These are phyloP conservation scores for Hemitrygon akajei DNA, from an alignment of 2,797 vertebrate genomes.

Conservation along the genomic window DNA sequence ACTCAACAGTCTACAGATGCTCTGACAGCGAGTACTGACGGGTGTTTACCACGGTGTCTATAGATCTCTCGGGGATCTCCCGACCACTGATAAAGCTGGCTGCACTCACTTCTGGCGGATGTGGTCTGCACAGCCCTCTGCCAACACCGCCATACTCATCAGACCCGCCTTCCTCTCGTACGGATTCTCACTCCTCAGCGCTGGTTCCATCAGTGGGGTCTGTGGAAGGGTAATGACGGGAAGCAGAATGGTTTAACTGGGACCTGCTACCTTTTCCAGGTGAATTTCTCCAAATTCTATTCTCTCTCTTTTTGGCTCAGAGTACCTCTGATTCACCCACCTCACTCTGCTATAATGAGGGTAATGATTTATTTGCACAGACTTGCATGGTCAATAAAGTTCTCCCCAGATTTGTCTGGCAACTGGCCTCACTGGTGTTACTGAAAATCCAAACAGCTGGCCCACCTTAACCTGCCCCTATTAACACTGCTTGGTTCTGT, in stretches of 20 bases:
- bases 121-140: constrained; percentile 82
- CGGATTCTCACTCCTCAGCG: constrained; percentile 63
- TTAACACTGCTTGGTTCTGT: no score
- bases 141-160: constrained; percentile 77
- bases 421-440: no score
- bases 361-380: no score
- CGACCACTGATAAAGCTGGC: background rate
- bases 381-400: no score
- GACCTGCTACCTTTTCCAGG: background rate
- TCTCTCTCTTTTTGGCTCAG: background rate
- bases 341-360: no score
- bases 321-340: background rate
- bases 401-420: no score
- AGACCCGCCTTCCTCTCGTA: constrained; percentile 79
- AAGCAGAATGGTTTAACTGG: background rate
- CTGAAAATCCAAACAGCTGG: no score
- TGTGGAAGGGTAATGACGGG: constrained; percentile 42
- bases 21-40: no score
- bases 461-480: no score
- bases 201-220: constrained; percentile 70
- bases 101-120: constrained; percentile 72
- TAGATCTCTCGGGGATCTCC: no score
- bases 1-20: background rate
- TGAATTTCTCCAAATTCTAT: background rate
- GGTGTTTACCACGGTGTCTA: no score